Base-by-base conservation (phyloP, 2,113 vertebrate genomes). In the Callochromis pleurospilus region DNA sequence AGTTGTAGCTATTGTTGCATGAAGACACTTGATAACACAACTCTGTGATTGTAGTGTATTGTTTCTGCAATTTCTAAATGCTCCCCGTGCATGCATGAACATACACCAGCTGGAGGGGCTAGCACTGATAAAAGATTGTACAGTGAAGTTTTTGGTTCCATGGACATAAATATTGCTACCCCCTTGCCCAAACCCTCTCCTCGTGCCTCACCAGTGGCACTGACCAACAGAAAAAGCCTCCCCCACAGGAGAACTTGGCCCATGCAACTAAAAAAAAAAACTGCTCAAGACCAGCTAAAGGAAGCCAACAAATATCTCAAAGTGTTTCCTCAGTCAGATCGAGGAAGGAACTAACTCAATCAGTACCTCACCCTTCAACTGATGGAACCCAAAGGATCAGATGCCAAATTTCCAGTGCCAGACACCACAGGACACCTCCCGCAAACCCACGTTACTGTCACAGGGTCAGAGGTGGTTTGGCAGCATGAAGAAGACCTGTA, bases 131-230 rank as follows among this genome's bases (percentile, higher is more conserved):
- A 33, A 33, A 6, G 0, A 51, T n/a, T 31, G 26, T 33, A 31
- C 45, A 51, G 10, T 31, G 17, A 31, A 6, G 29, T 0, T n/a
- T 51, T n/a, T 77, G 70, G 24, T 31, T 49, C 26, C 42, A 31
- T 17, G 26, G 26, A 33, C 2, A 31, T 47, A 33, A n/a, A 77
- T 12, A 49, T 33, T 9, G 15, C 17, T n/a, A 31, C 70, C 26
- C 0, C 0, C 4, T 51, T 31, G 15, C 4, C 10, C 17, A 51
- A 51, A 77, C 2, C 9, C 3, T 19, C 6, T 49, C 24, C 6
- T 29, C 6, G 0, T 77, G 26, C 26, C 26, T 49, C 26, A 31
- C 0, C 15, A 77, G 26, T n/a, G 45, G 70, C 42, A 31, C 70
- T n/a, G 15, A 47, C 68, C 68, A 45, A 73, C 38, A 73, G 38